These are phyloP conservation scores for Germaria angustata DNA, from an alignment of 2,888 invertebrate genomes.

Conservation along the genomic window DNA sequence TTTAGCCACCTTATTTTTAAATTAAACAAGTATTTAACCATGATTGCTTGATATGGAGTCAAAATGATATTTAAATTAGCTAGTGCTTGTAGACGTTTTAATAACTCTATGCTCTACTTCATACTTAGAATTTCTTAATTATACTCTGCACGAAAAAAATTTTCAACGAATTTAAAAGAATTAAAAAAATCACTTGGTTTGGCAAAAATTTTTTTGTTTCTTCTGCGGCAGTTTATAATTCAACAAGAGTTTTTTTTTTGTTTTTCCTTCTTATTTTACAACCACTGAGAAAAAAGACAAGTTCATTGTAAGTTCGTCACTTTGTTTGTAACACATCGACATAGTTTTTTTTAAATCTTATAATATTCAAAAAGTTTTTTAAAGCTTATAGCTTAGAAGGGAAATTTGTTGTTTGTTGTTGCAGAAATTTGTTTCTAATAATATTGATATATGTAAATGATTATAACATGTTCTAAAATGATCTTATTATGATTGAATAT, in stretches of 20 bases:
- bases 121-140: conserved; percentile 52
- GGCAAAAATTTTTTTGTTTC: neutral
- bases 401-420: too few species aligned
- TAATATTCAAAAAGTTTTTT: too few species aligned
- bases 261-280: conserved; percentile 1
- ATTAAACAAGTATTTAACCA: neutral
- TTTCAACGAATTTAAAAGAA: neutral
- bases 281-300: too few species aligned
- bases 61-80: conserved; percentile 43
- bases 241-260: conserved; percentile 36
- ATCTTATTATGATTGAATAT: too few species aligned
- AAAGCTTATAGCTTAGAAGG: too few species aligned
- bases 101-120: conserved; percentile 53
- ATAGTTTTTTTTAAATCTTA: too few species aligned
- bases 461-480: too few species aligned
- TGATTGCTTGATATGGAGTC: conserved; percentile 9
- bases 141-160: conserved; percentile 2
- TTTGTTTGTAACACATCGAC: neutral
- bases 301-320: neutral
- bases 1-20: conserved; percentile 6
- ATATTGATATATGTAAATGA: too few species aligned
- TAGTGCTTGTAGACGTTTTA: neutral
- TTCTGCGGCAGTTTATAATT: conserved; percentile 10
- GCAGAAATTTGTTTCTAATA: too few species aligned
- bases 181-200: conserved; percentile 20